These are phyloP conservation scores for Danaus plexippus DNA, from an alignment of 1,140 invertebrate genomes.

Conservation along the genomic window DNA sequence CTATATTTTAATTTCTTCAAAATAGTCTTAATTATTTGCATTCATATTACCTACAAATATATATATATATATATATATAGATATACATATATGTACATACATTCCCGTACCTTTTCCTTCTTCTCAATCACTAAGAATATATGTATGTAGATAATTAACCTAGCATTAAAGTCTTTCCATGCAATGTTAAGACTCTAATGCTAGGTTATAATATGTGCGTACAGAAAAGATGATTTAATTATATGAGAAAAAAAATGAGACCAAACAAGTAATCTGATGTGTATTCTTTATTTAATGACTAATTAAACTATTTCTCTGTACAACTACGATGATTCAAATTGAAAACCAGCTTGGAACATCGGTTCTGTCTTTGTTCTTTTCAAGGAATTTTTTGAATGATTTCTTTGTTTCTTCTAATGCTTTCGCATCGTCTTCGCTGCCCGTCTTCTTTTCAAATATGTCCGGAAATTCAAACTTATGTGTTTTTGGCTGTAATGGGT, in stretches of 20 bases:
- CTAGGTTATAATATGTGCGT: too few species aligned
- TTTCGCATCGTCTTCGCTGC: conserved; percentile 59
- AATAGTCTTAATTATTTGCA: too few species aligned
- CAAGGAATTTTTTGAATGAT: conserved; percentile 57
- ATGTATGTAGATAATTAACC: too few species aligned
- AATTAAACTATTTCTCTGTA: conserved; percentile 7
- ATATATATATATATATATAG: too few species aligned
- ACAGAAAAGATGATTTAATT: too few species aligned
- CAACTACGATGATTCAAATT: conserved; percentile 32
- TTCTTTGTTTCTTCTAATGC: conserved; percentile 65
- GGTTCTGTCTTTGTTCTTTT: conserved; percentile 68
- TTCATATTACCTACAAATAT: too few species aligned
- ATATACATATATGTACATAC: too few species aligned
- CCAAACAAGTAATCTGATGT: background rate
- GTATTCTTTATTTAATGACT: conserved; percentile 6
- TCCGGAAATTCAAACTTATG: conserved; percentile 73
- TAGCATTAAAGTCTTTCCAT: too few species aligned
- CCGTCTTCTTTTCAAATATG: conserved; percentile 60
- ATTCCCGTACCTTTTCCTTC: too few species aligned
- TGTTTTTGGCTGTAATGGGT: conserved; percentile 69
- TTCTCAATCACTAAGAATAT: too few species aligned
- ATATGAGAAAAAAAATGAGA: background rate
- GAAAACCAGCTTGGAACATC: conserved; percentile 75
- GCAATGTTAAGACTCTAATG: too few species aligned
- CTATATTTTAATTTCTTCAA: too few species aligned